Base-by-base conservation (phyloP, 2,797 vertebrate species). In the Micrastur ruficollis region DNA sequence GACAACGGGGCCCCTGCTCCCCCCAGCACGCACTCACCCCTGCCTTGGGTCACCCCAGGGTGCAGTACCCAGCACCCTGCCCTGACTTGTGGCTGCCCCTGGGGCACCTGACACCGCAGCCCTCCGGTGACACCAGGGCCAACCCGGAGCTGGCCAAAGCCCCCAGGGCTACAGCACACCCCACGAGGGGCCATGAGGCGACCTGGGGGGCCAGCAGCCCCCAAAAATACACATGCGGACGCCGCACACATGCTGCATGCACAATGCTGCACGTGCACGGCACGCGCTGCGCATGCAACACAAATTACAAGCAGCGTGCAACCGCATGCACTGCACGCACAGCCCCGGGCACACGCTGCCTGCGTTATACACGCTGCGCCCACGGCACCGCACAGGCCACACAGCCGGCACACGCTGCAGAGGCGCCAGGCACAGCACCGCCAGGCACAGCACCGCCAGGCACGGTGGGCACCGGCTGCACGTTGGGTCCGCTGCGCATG, bases 151-250 rank as follows among this genome's bases (percentile, higher is more conserved):
- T 1, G 1, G 8, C 5, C 11, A 10, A 44, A 23, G 36, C 6
- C 61, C n/a, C 31, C 2, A 3, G 56, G 14, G 78, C 31, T 21
- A 13, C 9, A 7, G 34, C 9, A 12, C 27, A 42, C 18, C 21
- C 5, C 1, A 0, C 0, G 1, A 23, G 52, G 34, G 56, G 32
- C 34, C 1, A 0, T 0, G 40, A 49, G n/a, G 27, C 0, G 0
- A 9, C 31, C 0, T 4, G 36, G 38, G 38, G 31, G 11, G 10
- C 20, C 2, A 0, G 42, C 46, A 55, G 47, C 55, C 38, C 71
- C 50, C 61, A 36, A 25, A 53, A 32, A n/a, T 4, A 1, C 71
- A 18, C 6, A 6, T 0, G 0, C 8, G 8, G 0, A 25, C 11
- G 3, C 73, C 25, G 5, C 11, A 2, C 46, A 18, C n/a, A 26